Conservation (phyloP, 2,113 vertebrate species). For the Amazona guildingii region DNA sequence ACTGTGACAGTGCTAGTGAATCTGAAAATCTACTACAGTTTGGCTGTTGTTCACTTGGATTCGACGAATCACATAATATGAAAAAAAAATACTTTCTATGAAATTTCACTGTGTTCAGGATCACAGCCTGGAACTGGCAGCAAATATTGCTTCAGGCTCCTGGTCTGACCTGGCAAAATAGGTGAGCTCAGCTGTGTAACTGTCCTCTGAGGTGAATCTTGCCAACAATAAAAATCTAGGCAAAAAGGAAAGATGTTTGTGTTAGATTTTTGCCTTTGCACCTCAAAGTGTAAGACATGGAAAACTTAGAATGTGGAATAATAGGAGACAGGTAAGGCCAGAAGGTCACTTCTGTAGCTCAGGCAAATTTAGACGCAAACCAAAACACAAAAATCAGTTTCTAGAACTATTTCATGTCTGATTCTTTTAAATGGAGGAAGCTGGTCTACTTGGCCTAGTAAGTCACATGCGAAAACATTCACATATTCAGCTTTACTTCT, state of each 20-base stretch:
- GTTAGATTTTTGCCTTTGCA: neutral
- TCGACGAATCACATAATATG: neutral
- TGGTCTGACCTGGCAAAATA: neutral
- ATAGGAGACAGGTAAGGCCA: neutral
- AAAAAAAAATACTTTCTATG: neutral
- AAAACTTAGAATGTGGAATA: neutral
- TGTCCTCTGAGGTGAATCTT: neutral
- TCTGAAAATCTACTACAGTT: neutral
- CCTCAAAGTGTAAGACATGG: neutral
- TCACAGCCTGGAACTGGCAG: neutral
- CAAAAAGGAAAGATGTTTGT: neutral
- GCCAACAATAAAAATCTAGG: neutral
- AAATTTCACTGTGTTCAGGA: neutral
- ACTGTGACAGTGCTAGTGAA: neutral
- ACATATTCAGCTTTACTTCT: neutral
- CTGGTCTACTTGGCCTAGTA: neutral
- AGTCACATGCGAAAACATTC: neutral
- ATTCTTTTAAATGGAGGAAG: neutral
- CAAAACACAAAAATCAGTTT: neutral
- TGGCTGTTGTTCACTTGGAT: neutral
- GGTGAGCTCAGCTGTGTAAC: neutral
- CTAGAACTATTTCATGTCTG: neutral
- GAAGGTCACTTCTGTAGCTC: neutral
- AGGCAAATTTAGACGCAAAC: neutral
- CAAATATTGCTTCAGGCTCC: neutral